Evolutionary conservation across 1,140 invertebrate genomes (phyloP), one percentile per base, ranked within the genome.

Genomic region (Neotoxoptera formosana): DNA sequence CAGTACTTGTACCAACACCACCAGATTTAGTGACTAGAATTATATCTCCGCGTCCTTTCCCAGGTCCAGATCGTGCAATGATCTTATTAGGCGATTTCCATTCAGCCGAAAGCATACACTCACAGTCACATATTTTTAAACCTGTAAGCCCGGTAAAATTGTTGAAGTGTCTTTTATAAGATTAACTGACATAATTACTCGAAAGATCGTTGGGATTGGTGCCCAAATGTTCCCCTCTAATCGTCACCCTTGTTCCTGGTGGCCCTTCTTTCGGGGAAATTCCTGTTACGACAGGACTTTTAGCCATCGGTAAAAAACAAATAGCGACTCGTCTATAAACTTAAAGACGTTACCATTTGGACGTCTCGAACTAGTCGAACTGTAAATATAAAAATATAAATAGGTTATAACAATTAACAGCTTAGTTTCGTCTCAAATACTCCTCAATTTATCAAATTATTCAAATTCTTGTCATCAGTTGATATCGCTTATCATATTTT

Each of bases 31-130:
- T 99, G 2, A 97, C 98, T 0, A 99, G 97, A 94, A 99, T 98
- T 94, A 99, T 99, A 95, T 99, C 99, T 0, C 99, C 99, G 94
- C 97, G 97, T 11, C 98, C 98, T 95, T 99, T 99, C 14, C 98
- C 98, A 30, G 98, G 97, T 0, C 98, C 99, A 51, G 99, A 99
- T 94, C 99, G 96, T 1, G 99, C 99, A 83, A 99, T 97, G 94
- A 99, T 99, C 96, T 99, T 99, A 94, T 99, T 99, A 34, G 97
- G 96, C 2, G 98, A 99, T 95, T 99, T 99, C 99, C 99, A 99
- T 96, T 99, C 99, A 1, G 98, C 98, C 81, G 98, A 98, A 87
- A 99, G 95, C 6, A 99, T 95, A 95, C 99, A 99, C 94, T 99
- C 99, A 94, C 98, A 98, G 0, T 98, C 98, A 96, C 99, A 99